These are phyloP conservation scores for Pristionchus entomophagus DNA, from an alignment of 2,888 invertebrate genomes.

Conservation along the genomic window DNA sequence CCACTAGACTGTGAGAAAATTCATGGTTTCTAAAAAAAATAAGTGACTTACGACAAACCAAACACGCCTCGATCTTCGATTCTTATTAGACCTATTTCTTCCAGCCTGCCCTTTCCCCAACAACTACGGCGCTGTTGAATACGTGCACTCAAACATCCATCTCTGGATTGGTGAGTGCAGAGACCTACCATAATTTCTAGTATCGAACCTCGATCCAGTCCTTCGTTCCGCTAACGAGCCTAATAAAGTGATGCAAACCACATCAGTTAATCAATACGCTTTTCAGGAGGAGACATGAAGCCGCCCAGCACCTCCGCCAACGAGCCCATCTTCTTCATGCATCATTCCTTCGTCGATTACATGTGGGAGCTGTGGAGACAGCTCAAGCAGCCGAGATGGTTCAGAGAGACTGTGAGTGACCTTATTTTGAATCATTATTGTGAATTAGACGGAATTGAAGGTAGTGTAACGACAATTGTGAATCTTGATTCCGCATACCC, in stretches of 20 bases:
- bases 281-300: slow-evolving; percentile 49
- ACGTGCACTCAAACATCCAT: slow-evolving; percentile 74
- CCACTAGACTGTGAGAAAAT: slow-evolving; percentile 68
- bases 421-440: background rate
- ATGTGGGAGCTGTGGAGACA: slow-evolving; percentile 76
- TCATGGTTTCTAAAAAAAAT: background rate
- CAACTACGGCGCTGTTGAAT: slow-evolving; percentile 74
- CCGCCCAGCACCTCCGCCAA: slow-evolving; percentile 73
- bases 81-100: background rate
- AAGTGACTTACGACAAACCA: background rate
- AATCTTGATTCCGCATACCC: no score
- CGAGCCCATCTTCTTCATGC: slow-evolving; percentile 75
- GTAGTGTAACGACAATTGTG: no score
- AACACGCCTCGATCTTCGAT: no score
- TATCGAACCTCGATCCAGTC: no score
- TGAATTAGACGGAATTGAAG: no score
- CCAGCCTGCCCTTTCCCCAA: slow-evolving; percentile 73
- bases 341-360: slow-evolving; percentile 77
- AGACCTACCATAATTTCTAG: background rate
- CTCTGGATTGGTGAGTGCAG: slow-evolving; percentile 58
- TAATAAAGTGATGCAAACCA: no score
- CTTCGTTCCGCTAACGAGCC: no score
- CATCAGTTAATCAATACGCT: background rate
- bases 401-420: slow-evolving; percentile 66
- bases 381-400: slow-evolving; percentile 71